Evolutionary conservation across 2,797 vertebrate species (phyloP).

Genomic region (Cuniculus paca): DNA sequence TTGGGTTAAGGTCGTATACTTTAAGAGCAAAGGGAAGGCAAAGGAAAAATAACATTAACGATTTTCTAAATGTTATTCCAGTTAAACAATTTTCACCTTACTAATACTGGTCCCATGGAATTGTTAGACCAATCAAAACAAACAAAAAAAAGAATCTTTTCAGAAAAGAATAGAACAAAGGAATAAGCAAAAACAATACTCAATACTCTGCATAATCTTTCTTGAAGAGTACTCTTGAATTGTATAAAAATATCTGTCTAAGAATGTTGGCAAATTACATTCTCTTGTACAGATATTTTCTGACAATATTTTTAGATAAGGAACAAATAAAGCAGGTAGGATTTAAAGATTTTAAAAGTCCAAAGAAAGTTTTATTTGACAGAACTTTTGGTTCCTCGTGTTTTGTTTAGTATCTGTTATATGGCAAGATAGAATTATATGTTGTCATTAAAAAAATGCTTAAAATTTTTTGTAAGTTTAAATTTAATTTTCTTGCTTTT

Average conservation of each 20-base stretch:
- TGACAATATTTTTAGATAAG: not conserved
- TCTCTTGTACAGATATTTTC: not conserved
- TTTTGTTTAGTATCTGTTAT: constrained; percentile 9
- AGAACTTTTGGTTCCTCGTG: not conserved
- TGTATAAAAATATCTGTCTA: not conserved
- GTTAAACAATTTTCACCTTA: not conserved
- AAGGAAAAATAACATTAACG: constrained; percentile 9
- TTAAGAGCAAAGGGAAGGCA: not conserved
- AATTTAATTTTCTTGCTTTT: constrained; percentile 42
- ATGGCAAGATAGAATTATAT: not conserved
- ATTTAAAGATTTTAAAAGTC: not conserved
- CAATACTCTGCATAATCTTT: not conserved
- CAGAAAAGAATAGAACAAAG: not conserved
- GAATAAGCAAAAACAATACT: not conserved
- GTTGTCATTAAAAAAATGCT: not conserved
- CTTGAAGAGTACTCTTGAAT: not conserved
- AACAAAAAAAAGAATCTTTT: not conserved
- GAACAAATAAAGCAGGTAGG: not conserved
- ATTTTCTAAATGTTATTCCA: not conserved
- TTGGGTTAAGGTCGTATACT: not conserved
- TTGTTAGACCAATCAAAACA: not conserved
- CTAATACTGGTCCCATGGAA: not conserved
- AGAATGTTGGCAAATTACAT: not conserved
- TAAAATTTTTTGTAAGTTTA: constrained; percentile 48
- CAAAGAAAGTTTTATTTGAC: not conserved